Conservation (phyloP, 1,140 invertebrate species). For the Ephestia elutella region DNA sequence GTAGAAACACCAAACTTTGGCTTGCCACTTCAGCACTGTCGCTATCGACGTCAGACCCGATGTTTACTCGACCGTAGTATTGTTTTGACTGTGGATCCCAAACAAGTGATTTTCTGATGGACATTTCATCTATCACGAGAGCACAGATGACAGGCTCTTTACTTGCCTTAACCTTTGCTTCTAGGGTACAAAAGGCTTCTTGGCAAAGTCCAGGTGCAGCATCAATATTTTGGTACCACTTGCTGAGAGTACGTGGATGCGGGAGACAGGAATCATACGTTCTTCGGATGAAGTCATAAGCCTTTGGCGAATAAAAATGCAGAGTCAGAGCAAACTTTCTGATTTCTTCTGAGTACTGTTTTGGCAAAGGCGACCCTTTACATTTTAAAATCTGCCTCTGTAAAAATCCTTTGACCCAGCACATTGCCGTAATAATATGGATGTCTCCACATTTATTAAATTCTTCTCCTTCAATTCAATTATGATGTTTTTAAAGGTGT, state of each 20-base stretch:
- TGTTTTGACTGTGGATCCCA: constrained; percentile 11
- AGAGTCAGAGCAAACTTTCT: constrained; percentile 16
- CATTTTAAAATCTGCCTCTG: constrained; percentile 12
- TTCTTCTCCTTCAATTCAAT: constrained; percentile 9
- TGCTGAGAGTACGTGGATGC: constrained; percentile 16
- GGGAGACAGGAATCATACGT: constrained; percentile 16
- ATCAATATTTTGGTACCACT: constrained; percentile 21
- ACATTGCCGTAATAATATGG: constrained; percentile 7
- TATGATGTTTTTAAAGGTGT: constrained; percentile 11
- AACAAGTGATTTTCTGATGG: constrained; percentile 10
- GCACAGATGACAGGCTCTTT: constrained; percentile 8
- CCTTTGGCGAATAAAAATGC: constrained; percentile 16
- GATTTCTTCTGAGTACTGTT: constrained; percentile 12
- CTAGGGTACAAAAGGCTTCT: constrained; percentile 13
- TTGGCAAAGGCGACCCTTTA: constrained; percentile 6
- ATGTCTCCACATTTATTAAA: constrained; percentile 7
- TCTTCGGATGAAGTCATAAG: no score
- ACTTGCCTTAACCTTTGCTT: constrained; percentile 7
- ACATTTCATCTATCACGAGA: constrained; percentile 17
- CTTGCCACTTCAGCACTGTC: constrained; percentile 9
- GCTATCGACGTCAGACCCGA: not conserved
- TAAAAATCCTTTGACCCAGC: constrained; percentile 15
- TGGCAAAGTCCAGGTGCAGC: constrained; percentile 16
- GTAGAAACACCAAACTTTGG: constrained; percentile 9
- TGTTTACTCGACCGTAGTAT: constrained; percentile 10